Evolutionary conservation across 1,140 invertebrate genomes (phyloP).

Genomic region (Spodoptera litura): DNA sequence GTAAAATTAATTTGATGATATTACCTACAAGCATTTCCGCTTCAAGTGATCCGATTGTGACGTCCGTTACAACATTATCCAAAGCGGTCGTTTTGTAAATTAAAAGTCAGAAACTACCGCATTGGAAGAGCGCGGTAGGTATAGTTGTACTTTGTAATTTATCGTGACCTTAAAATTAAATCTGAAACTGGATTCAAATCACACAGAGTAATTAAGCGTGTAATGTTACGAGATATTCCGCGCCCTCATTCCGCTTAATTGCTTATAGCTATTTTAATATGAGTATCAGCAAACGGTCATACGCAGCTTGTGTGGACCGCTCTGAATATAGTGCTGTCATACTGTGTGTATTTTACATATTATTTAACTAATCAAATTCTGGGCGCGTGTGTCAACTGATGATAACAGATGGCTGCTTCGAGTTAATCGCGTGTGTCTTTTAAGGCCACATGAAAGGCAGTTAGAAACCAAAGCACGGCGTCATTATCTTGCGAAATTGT

Average conservation of each 20-base stretch:
- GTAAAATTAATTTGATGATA: constrained; percentile 37
- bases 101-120: constrained; percentile 32
- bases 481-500: constrained; percentile 13
- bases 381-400: constrained; percentile 36
- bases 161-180: constrained; percentile 41
- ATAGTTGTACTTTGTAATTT: constrained; percentile 32
- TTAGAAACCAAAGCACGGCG: constrained; percentile 15
- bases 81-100: constrained; percentile 7
- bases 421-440: constrained; percentile 33
- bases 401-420: constrained; percentile 44
- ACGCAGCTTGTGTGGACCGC: constrained; percentile 14
- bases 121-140: constrained; percentile 28
- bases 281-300: constrained; percentile 31
- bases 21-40: constrained; percentile 11
- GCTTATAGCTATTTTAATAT: constrained; percentile 44
- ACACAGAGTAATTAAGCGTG: constrained; percentile 42
- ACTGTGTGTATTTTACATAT: constrained; percentile 38
- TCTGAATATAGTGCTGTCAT: constrained; percentile 5
- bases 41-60: constrained; percentile 12
- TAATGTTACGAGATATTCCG: constrained; percentile 43
- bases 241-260: constrained; percentile 40
- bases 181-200: constrained; percentile 46
- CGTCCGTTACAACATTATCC: constrained; percentile 12
- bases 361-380: constrained; percentile 35
- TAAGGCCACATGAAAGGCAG: constrained; percentile 20